These are phyloP conservation scores for Vanessa atalanta DNA, from an alignment of 1,140 invertebrate genomes.

Conservation along the genomic window DNA sequence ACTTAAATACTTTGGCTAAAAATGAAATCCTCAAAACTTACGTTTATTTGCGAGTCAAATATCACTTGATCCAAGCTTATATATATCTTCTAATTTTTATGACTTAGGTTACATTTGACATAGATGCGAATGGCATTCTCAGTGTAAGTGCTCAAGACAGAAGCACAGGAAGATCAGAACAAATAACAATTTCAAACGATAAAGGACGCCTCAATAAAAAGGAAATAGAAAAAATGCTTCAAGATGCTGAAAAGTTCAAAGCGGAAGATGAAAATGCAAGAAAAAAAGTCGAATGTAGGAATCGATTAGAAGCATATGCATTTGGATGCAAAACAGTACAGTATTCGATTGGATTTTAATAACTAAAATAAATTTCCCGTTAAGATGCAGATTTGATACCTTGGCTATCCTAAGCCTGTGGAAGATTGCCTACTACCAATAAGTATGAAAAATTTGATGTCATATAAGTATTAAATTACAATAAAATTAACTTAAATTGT, in stretches of 20 bases:
- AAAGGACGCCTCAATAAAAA: constrained; percentile 94
- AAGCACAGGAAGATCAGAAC: constrained; percentile 88
- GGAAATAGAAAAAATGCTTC: constrained; percentile 95
- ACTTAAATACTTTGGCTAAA: too few relatives aligned
- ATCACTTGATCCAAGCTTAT: neutral
- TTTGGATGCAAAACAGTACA: constrained; percentile 88
- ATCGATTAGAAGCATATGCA: constrained; percentile 91
- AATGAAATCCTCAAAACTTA: too few relatives aligned
- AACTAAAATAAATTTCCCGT: too few relatives aligned
- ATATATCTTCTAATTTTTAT: neutral
- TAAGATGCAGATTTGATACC: too few relatives aligned
- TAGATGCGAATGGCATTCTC: constrained; percentile 90
- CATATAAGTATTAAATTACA: too few relatives aligned
- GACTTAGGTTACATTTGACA: constrained; percentile 87
- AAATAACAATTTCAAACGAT: constrained; percentile 95
- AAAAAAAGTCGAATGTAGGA: constrained; percentile 86
- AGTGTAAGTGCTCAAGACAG: constrained; percentile 90
- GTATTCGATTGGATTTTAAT: too few relatives aligned
- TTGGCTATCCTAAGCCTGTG: too few relatives aligned
- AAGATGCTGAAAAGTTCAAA: constrained; percentile 87
- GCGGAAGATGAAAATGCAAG: constrained; percentile 85
- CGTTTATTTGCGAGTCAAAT: too few relatives aligned
- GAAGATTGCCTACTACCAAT: too few relatives aligned
- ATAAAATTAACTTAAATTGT: too few relatives aligned
- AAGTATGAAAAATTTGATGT: too few relatives aligned